These are phyloP conservation scores for Zaprionus africanus DNA, from an alignment of 1,140 invertebrate genomes.

Conservation along the genomic window DNA sequence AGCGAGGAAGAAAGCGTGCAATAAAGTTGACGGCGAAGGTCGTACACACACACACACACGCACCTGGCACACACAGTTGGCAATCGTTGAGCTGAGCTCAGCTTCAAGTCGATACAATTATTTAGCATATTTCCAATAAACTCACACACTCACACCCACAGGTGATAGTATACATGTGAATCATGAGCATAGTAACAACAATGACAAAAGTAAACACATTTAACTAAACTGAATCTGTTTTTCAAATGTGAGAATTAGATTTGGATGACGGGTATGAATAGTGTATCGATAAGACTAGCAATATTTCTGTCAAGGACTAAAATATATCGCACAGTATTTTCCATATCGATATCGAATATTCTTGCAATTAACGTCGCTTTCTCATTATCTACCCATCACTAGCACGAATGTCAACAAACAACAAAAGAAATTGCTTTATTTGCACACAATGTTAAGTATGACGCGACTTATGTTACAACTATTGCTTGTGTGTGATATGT, in stretches of 20 bases:
- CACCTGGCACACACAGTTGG: slow-evolving; percentile 26
- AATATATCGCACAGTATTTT: too few species aligned
- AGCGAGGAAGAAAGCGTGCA: slow-evolving; percentile 78
- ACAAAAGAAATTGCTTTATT: neutral
- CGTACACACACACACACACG: slow-evolving; percentile 25
- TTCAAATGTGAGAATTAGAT: neutral
- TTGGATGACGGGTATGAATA: neutral
- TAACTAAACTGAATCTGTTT: neutral
- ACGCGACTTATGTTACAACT: neutral
- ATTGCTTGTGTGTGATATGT: neutral
- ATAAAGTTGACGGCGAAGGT: slow-evolving; percentile 61
- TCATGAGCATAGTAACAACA: slow-evolving; percentile 20
- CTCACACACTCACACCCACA: slow-evolving; percentile 17
- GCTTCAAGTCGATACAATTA: slow-evolving; percentile 58
- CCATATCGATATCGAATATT: too few species aligned
- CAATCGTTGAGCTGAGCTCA: slow-evolving; percentile 40
- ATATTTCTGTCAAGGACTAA: neutral
- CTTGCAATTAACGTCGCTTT: too few species aligned
- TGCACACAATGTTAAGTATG: neutral
- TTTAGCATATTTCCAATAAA: slow-evolving; percentile 73
- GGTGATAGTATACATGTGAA: slow-evolving; percentile 35
- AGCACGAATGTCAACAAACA: slow-evolving; percentile 1
- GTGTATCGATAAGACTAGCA: neutral
- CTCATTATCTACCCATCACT: too few species aligned
- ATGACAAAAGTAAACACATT: slow-evolving; percentile 3